Conservation (phyloP, 2,888 invertebrate species). For the Dryadula phaetusa region DNA sequence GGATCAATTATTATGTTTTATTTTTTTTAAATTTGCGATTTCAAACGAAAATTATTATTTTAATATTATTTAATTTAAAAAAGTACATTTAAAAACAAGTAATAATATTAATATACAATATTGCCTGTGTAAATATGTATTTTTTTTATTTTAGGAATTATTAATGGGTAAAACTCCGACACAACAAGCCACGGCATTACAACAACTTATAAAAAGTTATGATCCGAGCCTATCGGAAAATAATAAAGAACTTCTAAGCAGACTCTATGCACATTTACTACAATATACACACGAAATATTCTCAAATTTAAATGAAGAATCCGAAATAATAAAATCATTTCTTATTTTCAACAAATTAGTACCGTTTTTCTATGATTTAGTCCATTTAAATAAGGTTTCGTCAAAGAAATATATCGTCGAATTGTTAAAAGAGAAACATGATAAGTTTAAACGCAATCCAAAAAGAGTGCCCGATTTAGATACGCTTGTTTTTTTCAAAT, state of each 20-base stretch:
- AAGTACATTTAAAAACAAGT: neutral
- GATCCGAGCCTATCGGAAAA: conserved; percentile 91
- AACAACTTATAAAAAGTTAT: conserved; percentile 94
- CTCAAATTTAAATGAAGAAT: conserved; percentile 62
- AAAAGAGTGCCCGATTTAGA: conserved; percentile 87
- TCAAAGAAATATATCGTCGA: conserved; percentile 87
- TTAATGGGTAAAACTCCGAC: conserved; percentile 85
- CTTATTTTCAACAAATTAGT: conserved; percentile 83
- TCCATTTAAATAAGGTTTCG: conserved; percentile 86
- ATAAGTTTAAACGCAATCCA: conserved; percentile 83
- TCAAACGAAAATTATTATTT: too few relatives aligned
- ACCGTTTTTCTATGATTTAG: conserved; percentile 87
- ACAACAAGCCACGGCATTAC: conserved; percentile 89
- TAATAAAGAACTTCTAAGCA: conserved; percentile 90
- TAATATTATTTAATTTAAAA: neutral
- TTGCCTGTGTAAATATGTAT: neutral
- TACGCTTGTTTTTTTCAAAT: conserved; percentile 91
- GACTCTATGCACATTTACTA: conserved; percentile 90
- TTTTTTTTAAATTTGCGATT: too few relatives aligned
- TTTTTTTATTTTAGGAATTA: conserved; percentile 72
- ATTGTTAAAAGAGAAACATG: conserved; percentile 89
- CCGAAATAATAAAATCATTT: conserved; percentile 81
- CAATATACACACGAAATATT: conserved; percentile 90
- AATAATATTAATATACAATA: too few relatives aligned
- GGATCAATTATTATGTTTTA: too few relatives aligned